These are phyloP conservation scores for Zaprionus inermis DNA, from an alignment of 1,140 invertebrate genomes.

Conservation along the genomic window DNA sequence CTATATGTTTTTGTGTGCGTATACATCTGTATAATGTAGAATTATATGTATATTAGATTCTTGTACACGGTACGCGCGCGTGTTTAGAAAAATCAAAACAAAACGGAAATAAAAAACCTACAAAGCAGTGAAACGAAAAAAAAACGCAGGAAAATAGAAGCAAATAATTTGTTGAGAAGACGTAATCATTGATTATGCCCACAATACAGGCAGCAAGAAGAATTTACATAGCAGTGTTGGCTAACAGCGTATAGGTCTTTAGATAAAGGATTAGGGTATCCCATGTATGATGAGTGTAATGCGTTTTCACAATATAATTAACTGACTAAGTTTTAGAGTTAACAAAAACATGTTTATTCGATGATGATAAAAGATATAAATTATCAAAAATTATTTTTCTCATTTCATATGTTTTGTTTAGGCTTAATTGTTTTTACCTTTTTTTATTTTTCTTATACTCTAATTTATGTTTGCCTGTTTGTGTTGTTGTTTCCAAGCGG, in stretches of 20 bases:
- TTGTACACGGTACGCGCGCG: conserved; percentile 61
- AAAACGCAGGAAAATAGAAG: conserved; percentile 42
- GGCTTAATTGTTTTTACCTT: neutral
- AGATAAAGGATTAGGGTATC: neutral
- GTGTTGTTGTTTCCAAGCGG: conserved; percentile 1
- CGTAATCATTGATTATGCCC: conserved; percentile 67
- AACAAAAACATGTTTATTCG: neutral
- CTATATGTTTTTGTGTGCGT: neutral
- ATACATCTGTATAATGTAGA: conserved; percentile 2
- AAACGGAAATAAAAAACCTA: conserved; percentile 65
- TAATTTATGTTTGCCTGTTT: neutral
- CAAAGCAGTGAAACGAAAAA: conserved; percentile 34
- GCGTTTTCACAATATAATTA: neutral
- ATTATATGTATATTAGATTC: conserved; percentile 15
- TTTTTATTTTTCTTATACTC: neutral
- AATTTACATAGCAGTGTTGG: conserved; percentile 9
- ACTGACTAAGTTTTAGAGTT: neutral
- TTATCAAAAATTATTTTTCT: neutral
- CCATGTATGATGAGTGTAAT: neutral
- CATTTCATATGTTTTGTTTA: neutral
- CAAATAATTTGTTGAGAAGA: conserved; percentile 29
- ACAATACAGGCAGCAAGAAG: conserved; percentile 28
- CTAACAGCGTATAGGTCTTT: neutral
- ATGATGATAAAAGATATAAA: neutral
- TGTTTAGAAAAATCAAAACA: conserved; percentile 74